Evolutionary conservation across 2,797 vertebrate species (phyloP), one percentile per base, ranked within the genome.

Genomic region (Phoxinus dragarum): DNA sequence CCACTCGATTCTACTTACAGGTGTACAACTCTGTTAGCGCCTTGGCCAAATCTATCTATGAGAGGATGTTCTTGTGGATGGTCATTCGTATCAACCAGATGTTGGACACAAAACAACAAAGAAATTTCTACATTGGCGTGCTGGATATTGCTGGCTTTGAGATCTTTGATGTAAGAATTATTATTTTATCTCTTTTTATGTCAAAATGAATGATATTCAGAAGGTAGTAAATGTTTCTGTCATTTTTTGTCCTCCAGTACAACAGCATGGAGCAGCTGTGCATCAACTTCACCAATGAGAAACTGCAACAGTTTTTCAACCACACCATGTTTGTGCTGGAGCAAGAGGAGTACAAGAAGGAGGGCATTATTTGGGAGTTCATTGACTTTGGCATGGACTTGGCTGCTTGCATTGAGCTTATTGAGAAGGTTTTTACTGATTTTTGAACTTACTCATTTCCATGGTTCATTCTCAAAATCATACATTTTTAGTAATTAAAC

Each of bases 41-140:
- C 1, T 91, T 98, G 54, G 94, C 94, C 75, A 98, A 97, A 77
- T 95, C 97, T 0, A 90, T 97, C 86, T 98, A 97, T 82, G 97
- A 98, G 88, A 97, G 93, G 89, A 97, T 98, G 96, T 98, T 98
- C 94, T 89, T 98, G 93, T 98, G 97, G 97, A 98, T 98, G 97
- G 97, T 98, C 84, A 6, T 97, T 82, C 96, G 96, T 7, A 98
- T 98, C 93, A 98, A 98, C 69, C 95, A 98, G 83, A 96, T 97
- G 92, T 91, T 98, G 93, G 97, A 98, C 89, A 98, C 97, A 0
- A 98, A 97, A 89, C 96, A 97, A 80, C 85, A 95, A 76, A 96
- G 97, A 80, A 96, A 98, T 86, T 95, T 88, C 91, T 98, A 94
- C 90, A 98, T 98, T 80, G 97, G 97, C 85, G 97, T 98, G 38